These are phyloP conservation scores for Thunnus albacares DNA, from an alignment of 2,797 vertebrate genomes.

Conservation along the genomic window DNA sequence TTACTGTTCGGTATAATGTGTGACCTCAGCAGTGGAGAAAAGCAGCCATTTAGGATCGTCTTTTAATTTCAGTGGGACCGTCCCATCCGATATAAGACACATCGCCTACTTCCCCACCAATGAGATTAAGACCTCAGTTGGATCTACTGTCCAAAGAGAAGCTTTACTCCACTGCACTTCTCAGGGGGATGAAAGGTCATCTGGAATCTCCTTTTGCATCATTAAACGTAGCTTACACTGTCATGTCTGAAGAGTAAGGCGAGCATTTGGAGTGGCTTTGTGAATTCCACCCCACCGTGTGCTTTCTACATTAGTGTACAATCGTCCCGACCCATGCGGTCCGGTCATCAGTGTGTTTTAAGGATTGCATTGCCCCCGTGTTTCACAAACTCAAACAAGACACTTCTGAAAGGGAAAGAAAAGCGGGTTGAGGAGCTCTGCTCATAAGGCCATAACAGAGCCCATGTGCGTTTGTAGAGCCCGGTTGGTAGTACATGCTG, in stretches of 20 bases:
- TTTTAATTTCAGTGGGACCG: constrained; percentile 43
- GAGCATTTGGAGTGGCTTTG: constrained; percentile 28
- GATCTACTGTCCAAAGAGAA: constrained; percentile 46
- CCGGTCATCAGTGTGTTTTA: constrained; percentile 44
- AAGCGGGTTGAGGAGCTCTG: constrained; percentile 60
- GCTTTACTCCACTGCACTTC: constrained; percentile 41
- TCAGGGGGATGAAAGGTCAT: constrained; percentile 45
- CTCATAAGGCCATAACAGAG: constrained; percentile 70
- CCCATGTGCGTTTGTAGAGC: constrained; percentile 57
- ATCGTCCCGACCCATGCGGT: constrained; percentile 54
- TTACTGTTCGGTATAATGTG: constrained; percentile 35
- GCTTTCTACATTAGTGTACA: constrained; percentile 73
- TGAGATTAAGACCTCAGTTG: constrained; percentile 52
- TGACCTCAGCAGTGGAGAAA: constrained; percentile 48
- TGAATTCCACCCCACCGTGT: constrained; percentile 40
- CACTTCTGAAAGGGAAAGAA: constrained; percentile 71
- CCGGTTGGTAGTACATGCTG: constrained; percentile 45
- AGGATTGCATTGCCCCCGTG: constrained; percentile 68
- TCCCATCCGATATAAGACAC: constrained; percentile 37
- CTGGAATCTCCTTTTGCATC: constrained; percentile 71
- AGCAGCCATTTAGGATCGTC: constrained; percentile 58
- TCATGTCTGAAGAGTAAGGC: constrained; percentile 63
- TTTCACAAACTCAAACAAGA: constrained; percentile 73
- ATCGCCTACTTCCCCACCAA: constrained; percentile 24
- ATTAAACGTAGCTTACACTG: constrained; percentile 53